Percentiles rank a stretch among this genome's conserved stretches.
These are phyloP conservation scores for Oreohelix idahoensis DNA, from an alignment of 1,140 invertebrate genomes.

Conservation along the genomic window DNA sequence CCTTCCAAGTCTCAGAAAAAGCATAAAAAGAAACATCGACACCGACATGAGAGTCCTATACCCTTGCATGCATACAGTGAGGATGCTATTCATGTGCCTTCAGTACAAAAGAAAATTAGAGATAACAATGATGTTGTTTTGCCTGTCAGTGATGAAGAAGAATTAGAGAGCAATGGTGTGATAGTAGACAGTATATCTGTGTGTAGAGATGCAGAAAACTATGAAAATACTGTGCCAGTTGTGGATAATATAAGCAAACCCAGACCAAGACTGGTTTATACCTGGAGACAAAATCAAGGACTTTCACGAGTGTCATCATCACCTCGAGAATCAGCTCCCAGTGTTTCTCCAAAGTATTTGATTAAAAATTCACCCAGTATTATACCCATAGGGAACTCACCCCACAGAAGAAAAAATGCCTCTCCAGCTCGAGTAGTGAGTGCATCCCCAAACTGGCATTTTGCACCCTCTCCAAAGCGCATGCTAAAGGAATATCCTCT, in stretches of 20 bases:
- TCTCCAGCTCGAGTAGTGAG: conserved; percentile 36
- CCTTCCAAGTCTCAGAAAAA: conserved; percentile 33
- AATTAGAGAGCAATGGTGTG: neutral
- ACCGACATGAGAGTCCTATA: conserved; percentile 23
- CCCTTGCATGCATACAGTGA: neutral
- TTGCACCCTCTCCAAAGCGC: conserved; percentile 16
- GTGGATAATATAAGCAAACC: conserved; percentile 8
- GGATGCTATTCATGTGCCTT: neutral
- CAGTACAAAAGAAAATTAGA: neutral
- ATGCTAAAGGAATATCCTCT: conserved; percentile 40
- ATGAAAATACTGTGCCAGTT: conserved; percentile 9
- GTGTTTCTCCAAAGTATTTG: conserved; percentile 30
- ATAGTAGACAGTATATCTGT: neutral
- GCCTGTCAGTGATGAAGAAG: neutral
- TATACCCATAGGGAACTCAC: conserved; percentile 15
- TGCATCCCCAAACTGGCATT: conserved; percentile 32
- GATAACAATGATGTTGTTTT: neutral
- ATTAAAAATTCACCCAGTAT: conserved; percentile 32
- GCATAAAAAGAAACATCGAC: conserved; percentile 38
- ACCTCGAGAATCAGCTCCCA: conserved; percentile 11
- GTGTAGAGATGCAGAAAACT: conserved; percentile 14
- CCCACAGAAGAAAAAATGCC: conserved; percentile 38
- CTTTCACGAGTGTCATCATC: conserved; percentile 27
- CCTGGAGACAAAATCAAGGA: conserved; percentile 38
- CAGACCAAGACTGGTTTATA: conserved; percentile 32